phyloP scores from a whole-genome alignment of 2,888 invertebrate genomes.

The Eristalinus aeneus region DNA sequence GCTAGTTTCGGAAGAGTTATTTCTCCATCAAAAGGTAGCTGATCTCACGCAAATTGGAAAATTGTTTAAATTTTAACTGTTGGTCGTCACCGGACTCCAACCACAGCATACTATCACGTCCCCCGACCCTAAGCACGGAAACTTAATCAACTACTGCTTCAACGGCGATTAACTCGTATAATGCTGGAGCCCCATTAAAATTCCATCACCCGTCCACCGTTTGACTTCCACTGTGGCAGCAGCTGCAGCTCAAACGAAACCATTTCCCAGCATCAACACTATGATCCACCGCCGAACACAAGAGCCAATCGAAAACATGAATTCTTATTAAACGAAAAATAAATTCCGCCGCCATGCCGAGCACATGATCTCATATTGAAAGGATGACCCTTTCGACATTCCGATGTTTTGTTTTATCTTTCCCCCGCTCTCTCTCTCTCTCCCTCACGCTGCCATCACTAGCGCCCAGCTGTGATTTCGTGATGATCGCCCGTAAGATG shows the following conservation, averaged over 20 bases:
- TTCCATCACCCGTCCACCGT: conserved; percentile 2
- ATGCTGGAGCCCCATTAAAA: neutral
- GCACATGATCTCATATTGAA: conserved; percentile 3
- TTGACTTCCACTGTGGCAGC: neutral
- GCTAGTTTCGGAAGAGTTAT: too few relatives aligned
- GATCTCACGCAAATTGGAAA: too few relatives aligned
- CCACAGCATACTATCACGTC: too few relatives aligned
- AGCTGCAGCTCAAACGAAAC: neutral
- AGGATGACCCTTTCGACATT: conserved; percentile 13
- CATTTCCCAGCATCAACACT: neutral
- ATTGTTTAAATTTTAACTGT: too few relatives aligned
- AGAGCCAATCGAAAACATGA: neutral
- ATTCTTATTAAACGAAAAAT: conserved; percentile 6
- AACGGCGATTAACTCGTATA: neutral
- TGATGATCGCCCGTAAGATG: conserved; percentile 23
- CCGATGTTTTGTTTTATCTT: conserved; percentile 16
- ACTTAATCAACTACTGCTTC: neutral
- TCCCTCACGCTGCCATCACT: neutral
- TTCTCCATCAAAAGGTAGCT: too few relatives aligned
- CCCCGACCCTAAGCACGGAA: neutral
- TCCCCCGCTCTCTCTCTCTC: neutral
- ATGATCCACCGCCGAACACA: neutral
- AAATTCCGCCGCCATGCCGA: neutral
- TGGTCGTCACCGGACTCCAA: too few relatives aligned
- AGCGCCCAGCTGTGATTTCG: conserved; percentile 33